These are phyloP conservation scores for Stenurella melanura DNA, from an alignment of 2,888 invertebrate species.

Conservation along the genomic window DNA sequence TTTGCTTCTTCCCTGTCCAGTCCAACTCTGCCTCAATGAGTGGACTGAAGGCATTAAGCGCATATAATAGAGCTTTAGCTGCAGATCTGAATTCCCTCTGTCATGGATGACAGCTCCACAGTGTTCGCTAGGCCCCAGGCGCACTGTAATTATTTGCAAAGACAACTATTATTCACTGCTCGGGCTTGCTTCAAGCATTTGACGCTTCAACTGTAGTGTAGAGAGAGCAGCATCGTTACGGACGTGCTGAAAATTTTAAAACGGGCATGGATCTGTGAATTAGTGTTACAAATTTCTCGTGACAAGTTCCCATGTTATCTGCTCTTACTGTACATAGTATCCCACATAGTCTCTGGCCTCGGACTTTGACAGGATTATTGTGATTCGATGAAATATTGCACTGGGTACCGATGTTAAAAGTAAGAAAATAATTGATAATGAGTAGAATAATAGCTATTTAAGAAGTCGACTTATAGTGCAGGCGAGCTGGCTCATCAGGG, in stretches of 20 bases:
- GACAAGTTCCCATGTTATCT: too few species aligned
- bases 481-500: too few species aligned
- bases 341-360: too few species aligned
- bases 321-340: too few species aligned
- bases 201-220: constrained; percentile 36
- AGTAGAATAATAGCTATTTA: too few species aligned
- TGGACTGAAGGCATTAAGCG: constrained; percentile 46
- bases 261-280: too few species aligned
- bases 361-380: too few species aligned
- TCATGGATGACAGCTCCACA: constrained; percentile 57
- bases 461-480: too few species aligned
- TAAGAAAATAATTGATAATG: too few species aligned
- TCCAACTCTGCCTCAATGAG: constrained; percentile 30
- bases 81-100: constrained; percentile 48
- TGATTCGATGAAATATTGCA: too few species aligned
- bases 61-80: constrained; percentile 43
- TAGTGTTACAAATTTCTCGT: too few species aligned
- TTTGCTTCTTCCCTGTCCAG: constrained; percentile 2
- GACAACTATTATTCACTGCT: constrained; percentile 67
- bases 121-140: constrained; percentile 56
- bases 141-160: constrained; percentile 66
- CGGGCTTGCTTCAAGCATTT: constrained; percentile 40
- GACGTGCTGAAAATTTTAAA: constrained; percentile 12
- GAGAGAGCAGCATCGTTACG: constrained; percentile 10
- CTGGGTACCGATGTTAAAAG: too few species aligned